Conservation (phyloP, 2,113 vertebrate genomes). For the Lutjanus erythropterus region DNA sequence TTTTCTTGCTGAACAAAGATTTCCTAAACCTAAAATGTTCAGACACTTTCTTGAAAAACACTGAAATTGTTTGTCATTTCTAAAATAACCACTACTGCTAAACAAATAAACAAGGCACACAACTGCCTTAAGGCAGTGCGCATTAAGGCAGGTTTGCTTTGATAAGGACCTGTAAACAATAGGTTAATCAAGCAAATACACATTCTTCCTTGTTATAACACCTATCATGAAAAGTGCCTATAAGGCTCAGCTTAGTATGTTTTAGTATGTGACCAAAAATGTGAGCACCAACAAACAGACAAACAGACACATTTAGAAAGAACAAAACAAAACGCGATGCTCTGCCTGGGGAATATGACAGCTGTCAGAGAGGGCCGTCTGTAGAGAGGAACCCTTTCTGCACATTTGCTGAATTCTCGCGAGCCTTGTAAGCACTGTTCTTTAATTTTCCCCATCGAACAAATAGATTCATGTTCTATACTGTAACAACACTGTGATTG, state of each 20-base stretch:
- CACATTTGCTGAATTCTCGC: too few species aligned
- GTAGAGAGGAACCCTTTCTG: too few species aligned
- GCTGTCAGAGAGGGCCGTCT: constrained; percentile 13
- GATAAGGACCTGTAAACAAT: constrained; percentile 1
- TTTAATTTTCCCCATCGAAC: too few species aligned
- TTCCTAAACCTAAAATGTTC: not conserved
- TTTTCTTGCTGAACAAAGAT: not conserved
- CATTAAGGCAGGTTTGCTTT: not conserved
- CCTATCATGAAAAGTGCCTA: not conserved
- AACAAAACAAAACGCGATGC: constrained; percentile 33
- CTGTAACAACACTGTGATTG: too few species aligned
- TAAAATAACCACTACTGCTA: not conserved
- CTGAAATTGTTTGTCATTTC: not conserved
- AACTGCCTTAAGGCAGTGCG: not conserved
- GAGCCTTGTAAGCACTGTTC: too few species aligned
- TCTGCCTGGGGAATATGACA: constrained; percentile 21
- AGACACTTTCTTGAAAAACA: not conserved
- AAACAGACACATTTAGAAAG: constrained; percentile 12
- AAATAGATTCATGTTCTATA: too few species aligned
- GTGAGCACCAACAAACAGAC: constrained; percentile 34
- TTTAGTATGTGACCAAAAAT: not conserved
- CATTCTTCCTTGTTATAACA: not conserved
- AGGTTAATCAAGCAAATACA: not conserved
- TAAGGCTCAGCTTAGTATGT: not conserved
- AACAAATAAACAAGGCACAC: not conserved